Evolutionary conservation across 2,113 vertebrate species (phyloP), one percentile per base, ranked within the genome.

Genomic region (Pedetes capensis): DNA sequence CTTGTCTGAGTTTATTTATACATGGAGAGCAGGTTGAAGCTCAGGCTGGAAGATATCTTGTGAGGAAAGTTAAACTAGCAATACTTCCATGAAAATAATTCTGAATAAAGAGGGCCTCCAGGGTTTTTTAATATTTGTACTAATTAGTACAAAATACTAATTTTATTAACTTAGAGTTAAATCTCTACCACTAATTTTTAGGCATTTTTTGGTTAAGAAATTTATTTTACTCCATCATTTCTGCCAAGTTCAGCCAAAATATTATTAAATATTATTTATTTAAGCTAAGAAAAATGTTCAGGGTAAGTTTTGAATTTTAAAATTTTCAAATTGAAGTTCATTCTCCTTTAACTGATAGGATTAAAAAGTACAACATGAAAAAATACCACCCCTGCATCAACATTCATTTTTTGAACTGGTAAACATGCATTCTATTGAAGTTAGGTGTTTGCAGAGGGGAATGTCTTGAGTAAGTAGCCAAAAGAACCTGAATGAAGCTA

Each of bases 1-100:
- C 68, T 98, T 95, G 94, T 97, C 87, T 92, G 97, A 94, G 72
- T 93, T 97, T 96, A 96, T 97, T 98, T 96, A 97, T 97, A 98
- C 92, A 76, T 93, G 82, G 44, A 96, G 92, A 91, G 68, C 96
- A 96, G 98, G 95, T 96, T 96, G 95, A 97, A 97, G 93, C 93
- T 97, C 16, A 22, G 49, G 86, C 80, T 97, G 11, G 92, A 97
- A 84, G 89, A 78, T 7, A 37, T 95, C 88, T 94, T 95, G 6
- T 92, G 91, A 97, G 8, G 39, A 79, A 86, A 83, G 27, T 79
- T 53, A 80, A 91, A 89, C 57, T 57, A 91, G 5, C 17, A 47
- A 76, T 89, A 64, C 34, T 87, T 84, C 51, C 16, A 37, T 71
- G 57, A 23, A 78, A 86, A 75, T 66, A 89, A 80, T 79, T 83